These are phyloP conservation scores for Columba livia DNA, from an alignment of 2,113 vertebrate genomes.

Conservation along the genomic window DNA sequence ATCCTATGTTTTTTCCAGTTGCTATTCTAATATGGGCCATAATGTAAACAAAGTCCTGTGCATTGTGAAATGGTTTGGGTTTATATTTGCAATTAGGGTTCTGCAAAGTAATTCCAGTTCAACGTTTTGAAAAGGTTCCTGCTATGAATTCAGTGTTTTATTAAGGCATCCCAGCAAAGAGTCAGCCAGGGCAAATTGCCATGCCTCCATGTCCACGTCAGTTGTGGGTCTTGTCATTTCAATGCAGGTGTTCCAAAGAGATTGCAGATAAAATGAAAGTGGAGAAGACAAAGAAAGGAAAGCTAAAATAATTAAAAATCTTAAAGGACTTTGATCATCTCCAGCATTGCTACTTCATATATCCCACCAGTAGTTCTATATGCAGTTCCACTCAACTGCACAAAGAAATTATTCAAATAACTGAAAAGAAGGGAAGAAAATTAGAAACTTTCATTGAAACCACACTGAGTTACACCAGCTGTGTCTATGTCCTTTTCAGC, in stretches of 20 bases:
- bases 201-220: not conserved
- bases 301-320: not conserved
- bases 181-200: not conserved
- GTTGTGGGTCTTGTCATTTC: not conserved
- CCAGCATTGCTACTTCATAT: not conserved
- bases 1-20: not conserved
- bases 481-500: conserved; percentile 4
- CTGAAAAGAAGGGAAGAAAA: conserved; percentile 8
- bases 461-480: conserved; percentile 8
- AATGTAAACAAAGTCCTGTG: not conserved
- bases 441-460: conserved; percentile 14
- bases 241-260: not conserved
- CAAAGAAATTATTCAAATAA: not conserved
- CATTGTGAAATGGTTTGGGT: not conserved
- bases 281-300: not conserved
- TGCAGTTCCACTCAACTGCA: not conserved
- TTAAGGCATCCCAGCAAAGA: not conserved
- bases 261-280: not conserved
- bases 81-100: not conserved
- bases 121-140: not conserved
- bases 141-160: not conserved
- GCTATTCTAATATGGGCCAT: not conserved
- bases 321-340: not conserved
- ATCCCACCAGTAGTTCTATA: not conserved
- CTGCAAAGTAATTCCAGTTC: not conserved